A percentile compares a stretch with the other conserved stretches of the same genome.
phyloP scores from a whole-genome alignment of 2,797 vertebrate species.

The Pterois miles region DNA sequence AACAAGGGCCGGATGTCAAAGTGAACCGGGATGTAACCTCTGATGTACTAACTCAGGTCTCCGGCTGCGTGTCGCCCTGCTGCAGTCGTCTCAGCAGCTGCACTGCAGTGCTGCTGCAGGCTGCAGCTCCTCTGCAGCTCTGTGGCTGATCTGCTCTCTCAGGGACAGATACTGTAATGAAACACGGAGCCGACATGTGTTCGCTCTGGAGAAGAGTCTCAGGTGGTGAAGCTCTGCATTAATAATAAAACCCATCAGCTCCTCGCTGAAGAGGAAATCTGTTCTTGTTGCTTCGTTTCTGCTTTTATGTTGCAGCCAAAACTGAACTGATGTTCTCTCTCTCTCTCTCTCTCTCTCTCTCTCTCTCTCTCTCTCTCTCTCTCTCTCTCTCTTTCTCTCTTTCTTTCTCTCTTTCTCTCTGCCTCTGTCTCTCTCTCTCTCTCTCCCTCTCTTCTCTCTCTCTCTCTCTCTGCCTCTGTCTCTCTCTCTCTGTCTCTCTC shows the following conservation, averaged over 20 bases:
- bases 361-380: no score
- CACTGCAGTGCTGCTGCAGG: neutral
- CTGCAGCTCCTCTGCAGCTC: neutral
- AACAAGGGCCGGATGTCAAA: neutral
- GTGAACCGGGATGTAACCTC: neutral
- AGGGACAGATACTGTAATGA: neutral
- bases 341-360: neutral
- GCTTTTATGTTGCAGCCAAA: neutral
- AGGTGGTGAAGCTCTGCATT: slow-evolving; percentile 21
- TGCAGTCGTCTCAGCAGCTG: neutral
- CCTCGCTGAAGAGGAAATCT: neutral
- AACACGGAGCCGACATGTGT: neutral
- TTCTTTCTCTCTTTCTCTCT: no score
- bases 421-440: no score
- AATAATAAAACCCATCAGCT: slow-evolving; percentile 15
- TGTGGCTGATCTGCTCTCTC: neutral
- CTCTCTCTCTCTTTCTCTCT: no score
- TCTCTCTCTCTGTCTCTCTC: no score
- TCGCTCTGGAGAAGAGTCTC: neutral
- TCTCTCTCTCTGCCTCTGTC: no score
- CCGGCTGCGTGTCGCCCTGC: neutral
- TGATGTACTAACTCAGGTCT: neutral
- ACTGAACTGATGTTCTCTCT: neutral
- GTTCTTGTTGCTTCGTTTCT: neutral
- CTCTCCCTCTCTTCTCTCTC: no score